Evolutionary conservation across 2,888 invertebrate species (phyloP).

Genomic region (Phengaris alcon): DNA sequence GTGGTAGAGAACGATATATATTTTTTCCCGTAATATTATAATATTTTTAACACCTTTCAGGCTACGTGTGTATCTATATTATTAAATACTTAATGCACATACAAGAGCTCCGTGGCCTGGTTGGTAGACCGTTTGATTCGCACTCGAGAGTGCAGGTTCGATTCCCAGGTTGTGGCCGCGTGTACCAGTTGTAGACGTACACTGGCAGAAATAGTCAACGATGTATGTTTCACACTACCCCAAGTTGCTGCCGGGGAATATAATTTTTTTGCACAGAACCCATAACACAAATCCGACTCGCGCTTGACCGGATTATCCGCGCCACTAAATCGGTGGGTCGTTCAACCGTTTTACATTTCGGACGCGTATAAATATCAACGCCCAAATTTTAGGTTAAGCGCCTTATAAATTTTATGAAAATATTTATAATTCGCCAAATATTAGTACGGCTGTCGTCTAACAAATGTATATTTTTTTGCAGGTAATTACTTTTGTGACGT

Average conservation of each 20-base stretch:
- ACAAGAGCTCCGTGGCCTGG: no score
- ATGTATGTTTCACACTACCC: no score
- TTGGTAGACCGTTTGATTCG: no score
- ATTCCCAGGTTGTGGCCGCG: no score
- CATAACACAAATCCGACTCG: background rate
- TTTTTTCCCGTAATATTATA: no score
- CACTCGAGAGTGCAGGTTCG: no score
- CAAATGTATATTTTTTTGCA: constrained; percentile 39
- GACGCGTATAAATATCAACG: constrained; percentile 32
- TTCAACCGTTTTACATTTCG: constrained; percentile 51
- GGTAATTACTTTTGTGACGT: constrained; percentile 30
- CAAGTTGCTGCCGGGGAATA: background rate
- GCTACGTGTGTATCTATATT: no score
- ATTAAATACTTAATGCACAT: no score
- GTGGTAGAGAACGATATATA: no score
- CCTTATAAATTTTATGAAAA: constrained; percentile 28
- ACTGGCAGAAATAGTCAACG: no score
- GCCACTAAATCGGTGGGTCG: constrained; percentile 61
- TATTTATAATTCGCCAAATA: constrained; percentile 7
- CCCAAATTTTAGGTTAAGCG: constrained; percentile 20
- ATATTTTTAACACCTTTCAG: no score
- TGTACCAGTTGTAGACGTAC: no score
- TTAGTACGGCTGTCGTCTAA: constrained; percentile 19
- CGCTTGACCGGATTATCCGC: constrained; percentile 13
- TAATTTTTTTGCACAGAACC: background rate